Evolutionary conservation across 2,888 invertebrate genomes (phyloP).

Genomic region (Azorinus chamasolen): DNA sequence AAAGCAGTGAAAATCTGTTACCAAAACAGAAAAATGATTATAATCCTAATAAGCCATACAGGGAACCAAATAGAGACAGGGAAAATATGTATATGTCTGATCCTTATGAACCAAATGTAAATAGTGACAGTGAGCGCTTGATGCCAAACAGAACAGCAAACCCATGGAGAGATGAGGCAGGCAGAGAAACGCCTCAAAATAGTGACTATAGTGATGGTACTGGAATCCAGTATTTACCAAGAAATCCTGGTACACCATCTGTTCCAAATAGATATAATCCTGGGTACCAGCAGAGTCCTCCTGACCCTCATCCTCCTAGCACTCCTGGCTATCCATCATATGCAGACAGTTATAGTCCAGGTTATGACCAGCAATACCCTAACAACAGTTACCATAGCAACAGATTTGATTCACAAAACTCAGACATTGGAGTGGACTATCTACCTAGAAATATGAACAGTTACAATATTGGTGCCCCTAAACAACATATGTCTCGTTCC

Average conservation of each 20-base stretch:
- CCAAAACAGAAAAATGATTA: constrained; percentile 40
- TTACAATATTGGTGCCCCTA: constrained; percentile 22
- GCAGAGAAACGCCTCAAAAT: constrained; percentile 51
- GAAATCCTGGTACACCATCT: constrained; percentile 44
- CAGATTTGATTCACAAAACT: background rate
- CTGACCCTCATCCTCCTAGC: constrained; percentile 2
- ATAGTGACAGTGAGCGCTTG: constrained; percentile 35
- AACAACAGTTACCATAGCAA: background rate
- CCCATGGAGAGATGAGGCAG: constrained; percentile 42
- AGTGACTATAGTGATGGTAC: constrained; percentile 51
- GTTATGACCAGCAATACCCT: background rate
- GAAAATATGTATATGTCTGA: constrained; percentile 41
- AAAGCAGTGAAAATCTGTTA: constrained; percentile 57
- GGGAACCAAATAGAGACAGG: constrained; percentile 7
- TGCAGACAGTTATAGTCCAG: too few species aligned
- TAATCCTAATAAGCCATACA: constrained; percentile 16
- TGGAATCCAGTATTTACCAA: constrained; percentile 57
- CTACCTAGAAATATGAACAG: constrained; percentile 44
- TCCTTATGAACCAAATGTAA: constrained; percentile 26
- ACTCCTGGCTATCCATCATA: background rate
- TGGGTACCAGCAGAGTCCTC: constrained; percentile 13
- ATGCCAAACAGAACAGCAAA: constrained; percentile 28
- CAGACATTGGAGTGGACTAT: constrained; percentile 47
- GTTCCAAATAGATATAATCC: background rate
- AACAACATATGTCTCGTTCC: constrained; percentile 12